These are phyloP conservation scores for Ornithorhynchus anatinus DNA, from an alignment of 2,113 vertebrate genomes.

Conservation along the genomic window DNA sequence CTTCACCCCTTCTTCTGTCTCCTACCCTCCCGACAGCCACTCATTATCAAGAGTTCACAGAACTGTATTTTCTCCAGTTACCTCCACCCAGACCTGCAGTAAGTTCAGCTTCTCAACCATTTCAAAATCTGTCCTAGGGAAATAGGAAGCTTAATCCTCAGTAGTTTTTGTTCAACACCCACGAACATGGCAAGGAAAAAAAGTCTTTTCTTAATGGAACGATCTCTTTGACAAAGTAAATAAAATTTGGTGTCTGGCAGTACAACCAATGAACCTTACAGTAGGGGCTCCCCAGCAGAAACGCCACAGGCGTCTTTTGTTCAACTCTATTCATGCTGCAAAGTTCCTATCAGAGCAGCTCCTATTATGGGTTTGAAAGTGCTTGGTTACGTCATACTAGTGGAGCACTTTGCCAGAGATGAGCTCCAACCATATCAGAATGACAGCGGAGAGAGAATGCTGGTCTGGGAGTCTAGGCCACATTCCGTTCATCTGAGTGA, in stretches of 20 bases:
- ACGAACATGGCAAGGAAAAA: not conserved
- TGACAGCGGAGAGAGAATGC: no score
- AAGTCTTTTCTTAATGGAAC: constrained; percentile 1
- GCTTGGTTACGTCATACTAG: no score
- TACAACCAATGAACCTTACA: constrained; percentile 16
- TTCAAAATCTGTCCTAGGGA: not conserved
- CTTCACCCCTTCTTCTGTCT: not conserved
- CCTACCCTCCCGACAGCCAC: not conserved
- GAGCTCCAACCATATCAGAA: no score
- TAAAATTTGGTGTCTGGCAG: not conserved
- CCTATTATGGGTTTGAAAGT: no score
- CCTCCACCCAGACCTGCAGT: not conserved
- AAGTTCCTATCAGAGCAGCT: not conserved
- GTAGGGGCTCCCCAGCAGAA: not conserved
- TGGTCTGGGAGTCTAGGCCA: no score
- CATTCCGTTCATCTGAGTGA: no score
- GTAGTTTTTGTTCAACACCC: constrained; percentile 5
- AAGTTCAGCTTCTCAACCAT: not conserved
- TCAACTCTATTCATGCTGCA: not conserved
- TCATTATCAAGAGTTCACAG: constrained; percentile 12
- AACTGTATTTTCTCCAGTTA: not conserved
- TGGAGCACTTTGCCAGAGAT: no score
- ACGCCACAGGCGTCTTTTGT: not conserved
- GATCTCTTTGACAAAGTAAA: constrained; percentile 20
- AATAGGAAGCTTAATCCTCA: constrained; percentile 8